These are phyloP conservation scores for Drosophila subquinaria DNA, from an alignment of 2,888 invertebrate species.

Conservation along the genomic window DNA sequence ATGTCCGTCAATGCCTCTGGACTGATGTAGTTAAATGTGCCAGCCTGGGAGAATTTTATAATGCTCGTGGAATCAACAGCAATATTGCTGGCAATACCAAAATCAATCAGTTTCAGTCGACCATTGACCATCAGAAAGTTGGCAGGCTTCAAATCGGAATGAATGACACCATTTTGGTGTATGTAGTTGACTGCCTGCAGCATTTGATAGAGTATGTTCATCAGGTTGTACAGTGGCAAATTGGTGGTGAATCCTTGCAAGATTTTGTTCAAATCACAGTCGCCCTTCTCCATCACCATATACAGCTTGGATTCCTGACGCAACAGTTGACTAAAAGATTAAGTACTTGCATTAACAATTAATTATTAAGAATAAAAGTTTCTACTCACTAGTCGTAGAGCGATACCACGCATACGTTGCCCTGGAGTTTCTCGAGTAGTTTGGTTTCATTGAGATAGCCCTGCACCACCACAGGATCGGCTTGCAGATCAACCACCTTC, in stretches of 20 bases:
- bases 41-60: constrained; percentile 92
- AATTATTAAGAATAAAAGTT: background rate
- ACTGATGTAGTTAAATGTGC: constrained; percentile 98
- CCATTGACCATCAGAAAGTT: constrained; percentile 96
- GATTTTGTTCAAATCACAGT: constrained; percentile 93
- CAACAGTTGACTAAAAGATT: constrained; percentile 89
- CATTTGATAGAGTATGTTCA: constrained; percentile 98
- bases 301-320: constrained; percentile 89
- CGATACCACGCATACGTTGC: constrained; percentile 92
- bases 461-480: constrained; percentile 90
- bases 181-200: constrained; percentile 95
- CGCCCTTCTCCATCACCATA: constrained; percentile 97
- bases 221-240: constrained; percentile 91
- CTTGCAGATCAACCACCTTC: constrained; percentile 91
- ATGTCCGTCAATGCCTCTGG: constrained; percentile 94
- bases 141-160: constrained; percentile 98
- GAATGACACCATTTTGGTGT: constrained; percentile 96
- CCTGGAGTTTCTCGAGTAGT: constrained; percentile 92
- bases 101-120: constrained; percentile 97
- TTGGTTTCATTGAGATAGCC: constrained; percentile 96
- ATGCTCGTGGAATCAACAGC: constrained; percentile 95
- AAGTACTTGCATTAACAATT: background rate
- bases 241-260: constrained; percentile 88
- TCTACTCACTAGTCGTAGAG: constrained; percentile 93
- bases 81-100: constrained; percentile 96